These are phyloP conservation scores for Ectemnius cavifrons DNA, from an alignment of 2,888 invertebrate species.

Conservation along the genomic window DNA sequence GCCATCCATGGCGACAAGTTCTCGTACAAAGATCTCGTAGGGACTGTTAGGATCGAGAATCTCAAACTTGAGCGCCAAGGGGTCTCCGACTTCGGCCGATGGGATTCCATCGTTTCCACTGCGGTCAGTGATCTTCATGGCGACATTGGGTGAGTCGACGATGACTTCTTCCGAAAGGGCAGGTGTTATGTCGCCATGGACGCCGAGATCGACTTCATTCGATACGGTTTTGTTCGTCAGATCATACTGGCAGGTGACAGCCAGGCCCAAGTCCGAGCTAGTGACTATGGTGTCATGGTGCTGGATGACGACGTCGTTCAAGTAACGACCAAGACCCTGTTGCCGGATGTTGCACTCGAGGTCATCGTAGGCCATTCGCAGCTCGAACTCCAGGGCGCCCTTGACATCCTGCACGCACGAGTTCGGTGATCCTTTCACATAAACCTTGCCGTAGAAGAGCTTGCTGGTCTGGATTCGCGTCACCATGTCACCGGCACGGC, in stretches of 20 bases:
- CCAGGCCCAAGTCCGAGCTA: slow-evolving; percentile 94
- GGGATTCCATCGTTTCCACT: slow-evolving; percentile 91
- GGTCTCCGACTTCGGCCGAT: slow-evolving; percentile 95
- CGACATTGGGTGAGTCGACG: slow-evolving; percentile 96
- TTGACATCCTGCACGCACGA: slow-evolving; percentile 94
- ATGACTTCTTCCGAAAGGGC: slow-evolving; percentile 93
- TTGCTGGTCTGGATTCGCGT: slow-evolving; percentile 95
- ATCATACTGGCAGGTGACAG: slow-evolving; percentile 96
- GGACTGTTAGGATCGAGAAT: slow-evolving; percentile 95
- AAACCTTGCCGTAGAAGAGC: slow-evolving; percentile 95
- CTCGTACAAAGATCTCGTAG: slow-evolving; percentile 96
- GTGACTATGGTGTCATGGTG: slow-evolving; percentile 98
- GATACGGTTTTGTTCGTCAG: slow-evolving; percentile 95
- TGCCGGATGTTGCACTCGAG: slow-evolving; percentile 95
- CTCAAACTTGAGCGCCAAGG: slow-evolving; percentile 93
- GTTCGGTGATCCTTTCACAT: slow-evolving; percentile 95
- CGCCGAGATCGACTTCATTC: slow-evolving; percentile 93
- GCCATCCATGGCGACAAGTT: slow-evolving; percentile 96
- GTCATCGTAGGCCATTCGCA: slow-evolving; percentile 95
- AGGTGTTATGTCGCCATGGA: slow-evolving; percentile 92
- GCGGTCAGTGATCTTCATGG: slow-evolving; percentile 94
- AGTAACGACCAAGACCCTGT: slow-evolving; percentile 90
- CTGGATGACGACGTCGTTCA: slow-evolving; percentile 96
- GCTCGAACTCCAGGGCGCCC: slow-evolving; percentile 92
- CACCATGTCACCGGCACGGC: slow-evolving; percentile 94